Evolutionary conservation across 23 tunicate genomes (phyloP).

Genomic region (Trididemnum clinides): DNA sequence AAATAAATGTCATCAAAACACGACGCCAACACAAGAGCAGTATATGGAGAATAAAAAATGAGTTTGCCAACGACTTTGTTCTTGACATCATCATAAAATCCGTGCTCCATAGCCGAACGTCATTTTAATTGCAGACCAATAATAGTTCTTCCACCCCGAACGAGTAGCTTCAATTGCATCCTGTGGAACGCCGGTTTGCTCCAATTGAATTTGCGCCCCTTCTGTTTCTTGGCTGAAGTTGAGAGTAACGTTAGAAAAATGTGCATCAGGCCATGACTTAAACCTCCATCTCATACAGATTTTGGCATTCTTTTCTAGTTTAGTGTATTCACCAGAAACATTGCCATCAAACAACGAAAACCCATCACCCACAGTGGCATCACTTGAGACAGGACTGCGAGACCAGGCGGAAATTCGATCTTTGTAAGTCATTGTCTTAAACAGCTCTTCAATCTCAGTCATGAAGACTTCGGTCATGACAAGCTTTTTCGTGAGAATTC

Average conservation of each 20-base stretch:
- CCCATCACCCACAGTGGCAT: conserved; percentile 56
- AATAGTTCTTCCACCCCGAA: conserved; percentile 90
- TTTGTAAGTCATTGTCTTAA: conserved; percentile 51
- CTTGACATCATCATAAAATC: conserved; percentile 62
- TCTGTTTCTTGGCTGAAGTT: conserved; percentile 56
- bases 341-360: conserved; percentile 75
- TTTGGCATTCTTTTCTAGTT: conserved; percentile 50
- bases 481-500: conserved; percentile 91
- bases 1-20: too few species aligned
- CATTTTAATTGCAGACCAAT: conserved; percentile 94
- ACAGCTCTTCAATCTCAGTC: conserved; percentile 72
- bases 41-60: too few species aligned
- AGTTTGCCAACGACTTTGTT: not conserved
- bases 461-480: conserved; percentile 86
- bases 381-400: conserved; percentile 38
- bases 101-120: conserved; percentile 91
- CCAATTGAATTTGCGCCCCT: conserved; percentile 80
- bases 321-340: conserved; percentile 74
- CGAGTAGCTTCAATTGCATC: conserved; percentile 80
- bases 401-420: conserved; percentile 91
- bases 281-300: conserved; percentile 86
- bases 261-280: conserved; percentile 94
- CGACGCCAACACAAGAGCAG: too few species aligned
- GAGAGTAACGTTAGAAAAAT: conserved; percentile 72
- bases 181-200: conserved; percentile 95